Conservation (phyloP, 2,113 vertebrate species). For the Buteo buteo region DNA sequence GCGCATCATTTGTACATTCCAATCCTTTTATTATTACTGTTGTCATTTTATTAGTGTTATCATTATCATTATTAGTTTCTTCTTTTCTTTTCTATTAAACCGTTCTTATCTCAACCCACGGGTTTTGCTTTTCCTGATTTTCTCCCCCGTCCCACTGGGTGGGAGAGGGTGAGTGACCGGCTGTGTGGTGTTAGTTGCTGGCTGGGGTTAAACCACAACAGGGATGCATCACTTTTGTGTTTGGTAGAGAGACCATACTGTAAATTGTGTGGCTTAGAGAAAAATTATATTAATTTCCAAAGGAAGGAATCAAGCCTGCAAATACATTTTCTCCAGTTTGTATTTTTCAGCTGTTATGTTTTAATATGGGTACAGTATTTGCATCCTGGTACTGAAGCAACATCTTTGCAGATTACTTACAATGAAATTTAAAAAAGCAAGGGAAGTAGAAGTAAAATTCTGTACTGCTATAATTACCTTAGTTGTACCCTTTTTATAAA, state of each 20-base stretch:
- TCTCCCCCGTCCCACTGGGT: no score
- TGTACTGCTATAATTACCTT: neutral
- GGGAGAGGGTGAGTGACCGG: no score
- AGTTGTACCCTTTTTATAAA: neutral
- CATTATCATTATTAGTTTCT: no score
- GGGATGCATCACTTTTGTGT: neutral
- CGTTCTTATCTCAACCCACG: no score
- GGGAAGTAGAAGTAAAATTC: neutral
- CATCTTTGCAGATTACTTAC: neutral
- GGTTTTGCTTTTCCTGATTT: no score
- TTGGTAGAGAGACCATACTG: neutral
- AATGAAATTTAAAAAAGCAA: neutral
- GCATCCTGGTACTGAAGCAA: neutral
- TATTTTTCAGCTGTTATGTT: neutral
- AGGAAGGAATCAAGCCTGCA: neutral
- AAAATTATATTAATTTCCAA: neutral
- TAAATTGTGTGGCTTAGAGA: neutral
- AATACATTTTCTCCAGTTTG: neutral
- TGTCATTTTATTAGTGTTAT: no score
- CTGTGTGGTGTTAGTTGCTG: no score
- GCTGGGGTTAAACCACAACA: no score
- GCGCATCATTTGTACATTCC: no score
- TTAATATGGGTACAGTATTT: neutral
- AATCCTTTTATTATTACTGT: no score
- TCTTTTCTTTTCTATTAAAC: no score